These are phyloP conservation scores for Acyrthosiphon pisum DNA, from an alignment of 1,140 invertebrate genomes.

Conservation along the genomic window DNA sequence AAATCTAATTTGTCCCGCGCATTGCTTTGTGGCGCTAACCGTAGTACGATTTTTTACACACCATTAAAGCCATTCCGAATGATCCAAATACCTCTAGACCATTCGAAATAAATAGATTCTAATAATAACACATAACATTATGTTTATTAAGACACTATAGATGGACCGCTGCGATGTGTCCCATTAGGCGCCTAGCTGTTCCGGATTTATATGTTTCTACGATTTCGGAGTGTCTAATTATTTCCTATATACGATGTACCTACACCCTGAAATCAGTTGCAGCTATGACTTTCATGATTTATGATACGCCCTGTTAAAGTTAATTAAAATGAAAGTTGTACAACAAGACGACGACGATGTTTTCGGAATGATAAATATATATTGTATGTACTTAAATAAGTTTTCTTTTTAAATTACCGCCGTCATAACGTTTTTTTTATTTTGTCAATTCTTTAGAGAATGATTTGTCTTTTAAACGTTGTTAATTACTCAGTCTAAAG, in stretches of 20 bases:
- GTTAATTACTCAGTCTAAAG: background rate
- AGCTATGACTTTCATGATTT: background rate
- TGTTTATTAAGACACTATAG: background rate
- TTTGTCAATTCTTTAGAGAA: background rate
- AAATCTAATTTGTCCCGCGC: background rate
- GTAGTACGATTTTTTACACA: background rate
- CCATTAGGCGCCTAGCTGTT: background rate
- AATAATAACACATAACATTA: background rate
- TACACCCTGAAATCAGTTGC: background rate
- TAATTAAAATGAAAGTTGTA: too few species aligned
- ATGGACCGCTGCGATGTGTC: background rate
- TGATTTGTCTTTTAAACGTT: background rate
- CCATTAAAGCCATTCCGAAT: conserved; percentile 2
- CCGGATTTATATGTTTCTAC: background rate
- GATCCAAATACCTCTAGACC: conserved; percentile 29
- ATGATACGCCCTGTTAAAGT: too few species aligned
- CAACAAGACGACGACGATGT: too few species aligned
- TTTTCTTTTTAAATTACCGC: too few species aligned
- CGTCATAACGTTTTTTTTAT: background rate
- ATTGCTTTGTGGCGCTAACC: conserved; percentile 35
- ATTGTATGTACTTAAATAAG: background rate
- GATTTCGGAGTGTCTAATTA: background rate
- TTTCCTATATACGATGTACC: background rate
- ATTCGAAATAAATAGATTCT: conserved; percentile 28
- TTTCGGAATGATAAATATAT: background rate